A percentile compares a stretch with the other conserved stretches of the same genome.
These are phyloP conservation scores for Mycteria americana DNA, from an alignment of 2,797 vertebrate genomes.

Conservation along the genomic window DNA sequence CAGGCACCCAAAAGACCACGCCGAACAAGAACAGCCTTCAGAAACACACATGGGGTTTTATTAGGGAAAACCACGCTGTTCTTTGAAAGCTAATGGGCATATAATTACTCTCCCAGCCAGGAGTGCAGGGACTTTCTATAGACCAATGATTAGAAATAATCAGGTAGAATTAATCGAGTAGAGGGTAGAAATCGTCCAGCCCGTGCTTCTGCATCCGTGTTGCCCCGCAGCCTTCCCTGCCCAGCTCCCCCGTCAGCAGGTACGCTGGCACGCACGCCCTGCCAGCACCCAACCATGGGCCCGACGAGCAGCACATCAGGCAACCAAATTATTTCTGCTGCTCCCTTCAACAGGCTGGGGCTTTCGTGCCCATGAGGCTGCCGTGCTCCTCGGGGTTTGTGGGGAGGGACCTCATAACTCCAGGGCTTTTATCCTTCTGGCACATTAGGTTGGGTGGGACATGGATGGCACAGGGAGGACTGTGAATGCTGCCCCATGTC, in stretches of 20 bases:
- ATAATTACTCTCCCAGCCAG: background rate
- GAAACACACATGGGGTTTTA: background rate
- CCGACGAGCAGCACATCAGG: rapidly evolving
- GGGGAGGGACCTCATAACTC: background rate
- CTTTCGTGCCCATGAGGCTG: rapidly evolving
- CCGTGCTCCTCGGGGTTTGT: rapidly evolving
- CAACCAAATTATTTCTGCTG: background rate
- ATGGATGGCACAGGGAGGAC: background rate
- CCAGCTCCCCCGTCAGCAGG: background rate
- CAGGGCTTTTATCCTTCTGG: background rate
- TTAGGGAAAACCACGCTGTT: background rate
- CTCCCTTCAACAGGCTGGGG: background rate
- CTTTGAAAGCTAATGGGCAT: background rate
- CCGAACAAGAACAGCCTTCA: background rate
- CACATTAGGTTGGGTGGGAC: background rate
- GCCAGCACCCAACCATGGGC: background rate
- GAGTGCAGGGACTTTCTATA: background rate
- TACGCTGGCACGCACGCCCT: rapidly evolving
- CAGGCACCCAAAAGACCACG: rapidly evolving
- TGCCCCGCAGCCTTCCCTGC: background rate
- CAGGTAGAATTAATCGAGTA: background rate
- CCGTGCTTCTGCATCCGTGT: rapidly evolving
- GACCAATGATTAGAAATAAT: background rate
- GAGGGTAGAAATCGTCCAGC: background rate
- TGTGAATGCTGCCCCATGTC: background rate